Base-by-base conservation (phyloP, 2,797 vertebrate species). In the Ctenopoma multispine region DNA sequence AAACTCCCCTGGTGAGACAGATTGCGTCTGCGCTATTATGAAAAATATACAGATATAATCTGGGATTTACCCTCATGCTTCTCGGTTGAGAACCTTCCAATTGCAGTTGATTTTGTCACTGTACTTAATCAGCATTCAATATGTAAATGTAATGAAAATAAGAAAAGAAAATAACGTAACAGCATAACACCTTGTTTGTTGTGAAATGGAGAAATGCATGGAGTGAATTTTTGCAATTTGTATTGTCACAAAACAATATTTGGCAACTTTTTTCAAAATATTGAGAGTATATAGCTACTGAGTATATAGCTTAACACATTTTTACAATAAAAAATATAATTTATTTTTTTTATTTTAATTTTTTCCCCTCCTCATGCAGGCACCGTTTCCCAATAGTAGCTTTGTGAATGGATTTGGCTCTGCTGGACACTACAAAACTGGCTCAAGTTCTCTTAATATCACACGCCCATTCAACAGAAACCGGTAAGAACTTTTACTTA, bases 341-440 rank as follows among this genome's bases (percentile, higher is more conserved):
- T 23, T 48, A 40, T 13, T 40, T 40, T 40, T 13, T 40, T 13
- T 13, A 40, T 12, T 20, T 21, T 36, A 5, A 8, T 13, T 5
- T 17, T 15, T 23, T 7, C 0, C 12, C 10, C 31, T 0, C 10
- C 6, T 59, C 54, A 43, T 81, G 36, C 93, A 99, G 97, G 97
- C 97, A 84, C 98, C 98, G 3, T 99, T 99, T 92, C 98, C 97
- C 44, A 99, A 99, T 88, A 96, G 96, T 88, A 95, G 96, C 89
- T 99, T 99, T 92, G 94, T 98, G 87, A 99, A 99, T 93, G 97
- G 98, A 83, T 99, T 99, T 93, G 95, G 92, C 69, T 95, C 97
- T 12, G 92, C 96, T 3, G 92, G 96, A 92, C 96, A 96, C 63
- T 99, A 98, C 64, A 99, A 99, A 95, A 92, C 95, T 81, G 95